Evolutionary conservation across 2,113 vertebrate species (phyloP), one percentile per base, ranked within the genome.

Genomic region (Lagopus leucura): DNA sequence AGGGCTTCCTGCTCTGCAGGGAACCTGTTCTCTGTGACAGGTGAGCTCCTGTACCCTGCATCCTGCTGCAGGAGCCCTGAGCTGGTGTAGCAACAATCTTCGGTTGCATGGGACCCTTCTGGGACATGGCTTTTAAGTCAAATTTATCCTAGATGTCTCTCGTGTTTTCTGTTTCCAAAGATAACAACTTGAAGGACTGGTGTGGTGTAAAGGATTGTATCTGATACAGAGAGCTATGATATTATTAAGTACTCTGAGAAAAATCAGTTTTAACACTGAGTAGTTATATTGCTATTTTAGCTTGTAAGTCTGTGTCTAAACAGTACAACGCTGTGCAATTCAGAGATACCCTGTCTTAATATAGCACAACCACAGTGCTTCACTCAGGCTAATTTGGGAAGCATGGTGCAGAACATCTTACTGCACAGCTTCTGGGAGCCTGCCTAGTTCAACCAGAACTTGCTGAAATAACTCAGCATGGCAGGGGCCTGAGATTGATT

Each of bases 301-400:
- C 47, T 82, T 91, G 85, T 82, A 48, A 95, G 54, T 67, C 76
- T 54, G 61, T 7, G 12, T 66, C 64, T 95, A 88, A 95, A 92
- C 58, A 91, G 78, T 75, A 94, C 63, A 92, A 92, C 52, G 34
- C 71, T 89, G 63, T 89, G 82, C 90, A 73, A 94, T 72, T 80
- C 90, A 94, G 72, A 92, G 85, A 86, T 82, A 82, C 57, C 67
- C 75, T 76, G 64, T 76, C 92, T 89, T 94, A 94, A 95, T 92
- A 95, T 91, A 95, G 92, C 82, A 82, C 50, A 95, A 45, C 30
- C 60, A 66, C 86, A 89, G 45, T 80, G 92, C 78, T 89, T 89
- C 42, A 63, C 67, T 76, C 58, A 25, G 64, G 75, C 83, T 86
- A 94, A 88, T 88, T 63, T 85, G 67, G 88, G 89, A 95, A 91